Base-by-base conservation (phyloP, 2,888 invertebrate species). In the Trichogramma evanescens region DNA sequence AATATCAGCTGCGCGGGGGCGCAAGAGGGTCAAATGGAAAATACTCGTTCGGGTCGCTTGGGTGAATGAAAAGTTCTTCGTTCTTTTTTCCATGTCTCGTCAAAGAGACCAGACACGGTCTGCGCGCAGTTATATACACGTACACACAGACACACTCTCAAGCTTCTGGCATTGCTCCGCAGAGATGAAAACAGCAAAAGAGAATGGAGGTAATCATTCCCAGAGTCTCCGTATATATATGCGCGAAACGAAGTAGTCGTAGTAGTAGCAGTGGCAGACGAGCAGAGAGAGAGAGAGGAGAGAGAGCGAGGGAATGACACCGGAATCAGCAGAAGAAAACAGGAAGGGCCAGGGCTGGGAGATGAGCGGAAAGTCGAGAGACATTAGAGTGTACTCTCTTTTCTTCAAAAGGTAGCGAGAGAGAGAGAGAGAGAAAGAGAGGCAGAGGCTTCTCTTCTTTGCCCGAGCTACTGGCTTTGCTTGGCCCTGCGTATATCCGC, bases 141-240 rank as follows among this genome's bases (percentile, higher is more conserved):
- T 26, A 26, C 26, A 26, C 26, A 26, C 26, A 26, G 26, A 26
- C 26, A 26, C 26, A 26, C 26, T 26, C 26, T 13, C 13, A 13
- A 2, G 26, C 26, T 26, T 26, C 26, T 26, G 26, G 26, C 26
- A 26, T 26, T 26, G 26, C 26, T 26, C 26, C 26, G 26, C n/a
- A 13, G 40, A 42, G 44, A 44, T n/a, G 43, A 8, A 43, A 50
- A 26, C 41, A 51, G 26, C 50, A 50, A 44, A 46, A 61, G 43
- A 55, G 51, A 54, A 43, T 52, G 60, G 62, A 64, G 63, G 66
- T 66, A 68, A 69, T 69, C 65, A 66, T 66, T 66, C 64, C 63
- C 59, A 10, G 58, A 56, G 55, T 43, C 46, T 9, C 39, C 41
- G 13, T 49, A 62, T 54, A 59, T 58, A 65, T 61, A 59, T 42